Evolutionary conservation across 2,888 invertebrate species (phyloP).

Genomic region (Pristionchus entomophagus): DNA sequence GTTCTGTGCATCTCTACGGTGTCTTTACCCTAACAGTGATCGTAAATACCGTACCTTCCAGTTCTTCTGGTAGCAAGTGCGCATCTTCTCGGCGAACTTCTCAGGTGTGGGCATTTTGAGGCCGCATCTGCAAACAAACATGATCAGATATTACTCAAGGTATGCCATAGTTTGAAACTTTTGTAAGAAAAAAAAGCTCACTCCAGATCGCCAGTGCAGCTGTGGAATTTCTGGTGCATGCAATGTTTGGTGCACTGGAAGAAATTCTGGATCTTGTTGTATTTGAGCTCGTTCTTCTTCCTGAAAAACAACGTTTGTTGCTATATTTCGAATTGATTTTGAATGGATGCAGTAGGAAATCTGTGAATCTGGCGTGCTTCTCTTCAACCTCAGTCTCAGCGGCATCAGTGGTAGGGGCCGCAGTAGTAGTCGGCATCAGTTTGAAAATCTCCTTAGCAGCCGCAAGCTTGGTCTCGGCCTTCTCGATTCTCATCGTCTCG

Average conservation of each 20-base stretch:
- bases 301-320: too few relatives aligned
- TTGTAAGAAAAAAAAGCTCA: not conserved
- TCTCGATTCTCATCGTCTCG: too few relatives aligned
- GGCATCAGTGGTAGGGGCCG: too few relatives aligned
- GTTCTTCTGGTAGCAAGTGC: not conserved
- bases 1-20: not conserved
- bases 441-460: too few relatives aligned
- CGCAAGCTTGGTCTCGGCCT: too few relatives aligned
- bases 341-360: too few relatives aligned
- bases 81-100: not conserved
- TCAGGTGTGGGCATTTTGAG: not conserved
- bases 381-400: too few relatives aligned
- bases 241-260: conserved; percentile 24
- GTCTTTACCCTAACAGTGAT: not conserved
- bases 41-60: not conserved
- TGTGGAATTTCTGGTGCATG: not conserved
- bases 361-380: too few relatives aligned
- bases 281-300: not conserved
- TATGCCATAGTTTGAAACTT: not conserved
- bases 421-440: too few relatives aligned
- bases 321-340: not conserved
- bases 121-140: not conserved
- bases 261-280: not conserved
- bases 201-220: not conserved
- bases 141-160: not conserved